phyloP scores from a whole-genome alignment of 2,888 invertebrate species.

The Poecilobothrus nobilitatus region DNA sequence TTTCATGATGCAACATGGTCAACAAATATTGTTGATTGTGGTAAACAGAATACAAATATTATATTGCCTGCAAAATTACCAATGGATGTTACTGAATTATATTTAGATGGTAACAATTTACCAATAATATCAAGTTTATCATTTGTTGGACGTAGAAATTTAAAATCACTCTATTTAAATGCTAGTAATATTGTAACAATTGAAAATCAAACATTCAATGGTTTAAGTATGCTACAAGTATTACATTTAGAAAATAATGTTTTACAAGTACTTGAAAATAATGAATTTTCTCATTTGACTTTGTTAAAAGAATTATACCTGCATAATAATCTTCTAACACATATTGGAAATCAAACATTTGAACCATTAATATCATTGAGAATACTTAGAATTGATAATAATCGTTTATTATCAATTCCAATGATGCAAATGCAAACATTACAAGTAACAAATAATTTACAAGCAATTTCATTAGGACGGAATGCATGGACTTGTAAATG shows the following conservation, averaged over 20 bases:
- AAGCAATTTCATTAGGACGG: constrained; percentile 67
- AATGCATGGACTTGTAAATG: constrained; percentile 89
- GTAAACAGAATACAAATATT: constrained; percentile 46
- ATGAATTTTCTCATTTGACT: constrained; percentile 74
- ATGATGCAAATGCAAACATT: constrained; percentile 62
- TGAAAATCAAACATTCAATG: constrained; percentile 84
- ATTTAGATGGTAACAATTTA: constrained; percentile 83
- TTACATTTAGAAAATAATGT: constrained; percentile 81
- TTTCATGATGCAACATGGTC: constrained; percentile 92
- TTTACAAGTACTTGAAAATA: constrained; percentile 67
- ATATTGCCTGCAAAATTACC: constrained; percentile 68
- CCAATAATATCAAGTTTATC: constrained; percentile 75
- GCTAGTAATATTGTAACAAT: constrained; percentile 74
- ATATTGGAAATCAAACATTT: constrained; percentile 74
- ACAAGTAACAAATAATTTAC: constrained; percentile 50
- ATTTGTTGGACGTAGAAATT: constrained; percentile 83
- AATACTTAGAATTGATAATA: constrained; percentile 73
- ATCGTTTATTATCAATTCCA: constrained; percentile 69
- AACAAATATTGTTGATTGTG: constrained; percentile 87
- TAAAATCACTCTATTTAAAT: constrained; percentile 78
- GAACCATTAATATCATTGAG: constrained; percentile 67
- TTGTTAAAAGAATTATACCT: constrained; percentile 73
- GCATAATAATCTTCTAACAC: constrained; percentile 73
- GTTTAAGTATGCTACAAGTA: constrained; percentile 66
- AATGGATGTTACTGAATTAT: constrained; percentile 89